phyloP scores from a whole-genome alignment of 1,140 invertebrate species.

The Rhopalosiphum maidis region DNA sequence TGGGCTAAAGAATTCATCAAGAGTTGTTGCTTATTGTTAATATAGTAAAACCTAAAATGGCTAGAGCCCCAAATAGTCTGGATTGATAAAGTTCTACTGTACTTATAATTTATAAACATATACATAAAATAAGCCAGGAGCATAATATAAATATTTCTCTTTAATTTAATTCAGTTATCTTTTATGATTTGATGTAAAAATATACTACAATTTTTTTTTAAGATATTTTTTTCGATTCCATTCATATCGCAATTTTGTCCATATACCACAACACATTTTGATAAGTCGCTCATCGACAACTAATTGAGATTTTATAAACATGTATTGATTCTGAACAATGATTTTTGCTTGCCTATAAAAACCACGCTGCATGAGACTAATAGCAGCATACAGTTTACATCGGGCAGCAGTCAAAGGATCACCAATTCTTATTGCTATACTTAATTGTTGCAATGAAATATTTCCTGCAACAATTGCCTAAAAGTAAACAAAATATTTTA shows the following conservation, averaged over 20 bases:
- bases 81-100: no score
- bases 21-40: background rate
- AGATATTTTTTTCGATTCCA: slow-evolving; percentile 36
- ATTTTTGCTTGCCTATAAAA: slow-evolving; percentile 70
- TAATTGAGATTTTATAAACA: slow-evolving; percentile 61
- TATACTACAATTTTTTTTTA: slow-evolving; percentile 56
- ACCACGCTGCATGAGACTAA: slow-evolving; percentile 85
- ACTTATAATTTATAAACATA: background rate
- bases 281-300: slow-evolving; percentile 69
- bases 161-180: background rate
- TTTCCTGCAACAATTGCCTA: slow-evolving; percentile 85
- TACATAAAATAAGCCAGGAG: background rate
- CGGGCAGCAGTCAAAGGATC: slow-evolving; percentile 80
- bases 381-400: slow-evolving; percentile 84
- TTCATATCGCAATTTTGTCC: slow-evolving; percentile 77
- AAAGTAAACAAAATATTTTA: slow-evolving; percentile 59
- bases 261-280: slow-evolving; percentile 84
- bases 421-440: slow-evolving; percentile 77
- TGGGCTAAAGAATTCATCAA: background rate
- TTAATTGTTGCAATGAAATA: slow-evolving; percentile 84
- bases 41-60: no score
- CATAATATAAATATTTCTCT: background rate
- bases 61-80: no score
- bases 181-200: background rate
- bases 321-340: slow-evolving; percentile 73